These are phyloP conservation scores for Diaperis boleti DNA, from an alignment of 2,888 invertebrate species.

Conservation along the genomic window DNA sequence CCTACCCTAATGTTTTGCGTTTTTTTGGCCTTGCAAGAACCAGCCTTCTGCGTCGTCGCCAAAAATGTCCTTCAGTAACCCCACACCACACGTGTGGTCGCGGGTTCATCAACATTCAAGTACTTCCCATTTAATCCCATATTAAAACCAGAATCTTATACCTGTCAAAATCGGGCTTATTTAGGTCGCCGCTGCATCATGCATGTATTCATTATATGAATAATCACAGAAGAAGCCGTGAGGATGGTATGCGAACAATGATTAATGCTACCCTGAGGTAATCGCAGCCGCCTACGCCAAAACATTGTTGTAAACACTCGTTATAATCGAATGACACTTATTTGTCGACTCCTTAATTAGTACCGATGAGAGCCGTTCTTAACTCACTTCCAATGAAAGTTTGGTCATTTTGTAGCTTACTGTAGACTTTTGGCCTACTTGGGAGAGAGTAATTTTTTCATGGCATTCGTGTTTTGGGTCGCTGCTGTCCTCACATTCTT, in stretches of 20 bases:
- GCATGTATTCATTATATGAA: conserved; percentile 39
- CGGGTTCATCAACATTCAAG: conserved; percentile 40
- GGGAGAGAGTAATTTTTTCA: conserved; percentile 9
- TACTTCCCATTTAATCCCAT: conserved; percentile 26
- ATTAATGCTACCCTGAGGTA: conserved; percentile 50
- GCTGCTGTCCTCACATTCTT: conserved; percentile 13
- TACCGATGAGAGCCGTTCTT: conserved; percentile 33
- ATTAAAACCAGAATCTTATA: conserved; percentile 38
- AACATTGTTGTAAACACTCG: conserved; percentile 32
- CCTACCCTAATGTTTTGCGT: too few species aligned
- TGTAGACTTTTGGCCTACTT: conserved; percentile 1
- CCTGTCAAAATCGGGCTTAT: conserved; percentile 41
- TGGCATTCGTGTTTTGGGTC: conserved; percentile 13
- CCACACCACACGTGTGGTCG: conserved; percentile 38
- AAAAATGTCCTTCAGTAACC: conserved; percentile 5
- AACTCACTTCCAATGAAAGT: conserved; percentile 1
- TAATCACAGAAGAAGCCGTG: conserved; percentile 42
- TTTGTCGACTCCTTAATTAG: conserved; percentile 46
- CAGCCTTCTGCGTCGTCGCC: not conserved
- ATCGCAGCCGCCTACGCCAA: conserved; percentile 45
- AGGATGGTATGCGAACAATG: conserved; percentile 44
- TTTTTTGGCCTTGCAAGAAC: not conserved
- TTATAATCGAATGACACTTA: conserved; percentile 47
- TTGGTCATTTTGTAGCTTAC: not conserved
- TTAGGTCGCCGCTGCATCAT: conserved; percentile 33